Evolutionary conservation across 1,140 invertebrate genomes (phyloP), one percentile per base, ranked within the genome.

Genomic region (Macrobrachium nipponense): DNA sequence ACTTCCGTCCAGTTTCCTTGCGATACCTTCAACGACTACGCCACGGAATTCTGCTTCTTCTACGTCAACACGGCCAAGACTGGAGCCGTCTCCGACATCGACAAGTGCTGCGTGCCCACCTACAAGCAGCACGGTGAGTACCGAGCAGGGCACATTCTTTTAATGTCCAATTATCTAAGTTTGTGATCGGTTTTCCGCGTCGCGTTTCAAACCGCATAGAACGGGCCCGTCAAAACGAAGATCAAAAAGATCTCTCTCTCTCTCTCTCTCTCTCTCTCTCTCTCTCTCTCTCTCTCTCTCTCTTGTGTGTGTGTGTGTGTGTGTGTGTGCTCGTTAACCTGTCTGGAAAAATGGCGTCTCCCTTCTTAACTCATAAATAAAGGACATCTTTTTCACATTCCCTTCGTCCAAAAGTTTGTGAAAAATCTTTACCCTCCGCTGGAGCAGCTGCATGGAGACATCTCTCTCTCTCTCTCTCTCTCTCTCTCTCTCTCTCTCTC

Each of bases 41-140:
- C 83, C 5, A 84, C 82, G 11, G 82, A 84, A 11, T 84, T 76
- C 59, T 84, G 82, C 73, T 84, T 84, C 75, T 62, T 78, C 0
- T 84, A 84, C 72, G 36, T 78, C 58, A 84, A 84, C 82, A 84
- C 75, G n/a, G 82, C 82, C n/a, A 27, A n/a, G 17, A 68, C 61
- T 12, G 70, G 70, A 20, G 82, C 64, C n/a, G 76, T 77, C 20
- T 84, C 82, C 5, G 12, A 78, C 15, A 75, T 84, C 44, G 23
- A 59, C n/a, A 62, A 62, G 18, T 20, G 58, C 43, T 84, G 82
- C 18, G 75, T 84, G 14, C 82, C 82, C 8, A 76, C 61, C 51
- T 84, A 84, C 64, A 78, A 78, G 51, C 82, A 73, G 12, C 66
- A 68, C 12, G 27, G 82, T 84, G 62, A 76, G 82, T 84, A 44